These are phyloP conservation scores for Enteromius viviparus DNA, from an alignment of 2,797 vertebrate species.

Conservation along the genomic window DNA sequence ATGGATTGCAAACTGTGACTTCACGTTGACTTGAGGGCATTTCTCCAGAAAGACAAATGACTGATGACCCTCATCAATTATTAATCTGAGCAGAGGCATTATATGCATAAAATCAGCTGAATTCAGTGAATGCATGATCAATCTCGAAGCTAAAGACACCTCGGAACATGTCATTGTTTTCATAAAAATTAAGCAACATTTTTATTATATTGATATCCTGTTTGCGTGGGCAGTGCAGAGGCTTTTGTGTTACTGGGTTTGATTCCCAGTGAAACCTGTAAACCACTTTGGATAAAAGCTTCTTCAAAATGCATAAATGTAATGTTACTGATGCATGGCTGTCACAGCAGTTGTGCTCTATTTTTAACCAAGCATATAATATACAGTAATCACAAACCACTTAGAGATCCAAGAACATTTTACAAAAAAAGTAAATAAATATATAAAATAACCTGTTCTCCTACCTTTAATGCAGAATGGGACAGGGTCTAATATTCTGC, in stretches of 20 bases:
- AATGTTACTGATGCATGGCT: not conserved
- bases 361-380: not conserved
- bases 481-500: constrained; percentile 68
- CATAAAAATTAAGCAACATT: constrained; percentile 41
- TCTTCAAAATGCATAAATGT: not conserved
- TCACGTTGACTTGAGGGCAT: constrained; percentile 41
- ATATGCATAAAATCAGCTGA: constrained; percentile 45
- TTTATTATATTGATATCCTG: constrained; percentile 33
- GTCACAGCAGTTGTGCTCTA: not conserved
- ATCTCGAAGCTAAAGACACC: constrained; percentile 37
- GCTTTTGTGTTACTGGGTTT: constrained; percentile 1
- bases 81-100: constrained; percentile 43
- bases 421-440: not conserved
- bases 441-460: constrained; percentile 42
- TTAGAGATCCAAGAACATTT: constrained; percentile 13
- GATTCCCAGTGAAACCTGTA: not conserved
- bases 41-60: constrained; percentile 40
- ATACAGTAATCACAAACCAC: not conserved
- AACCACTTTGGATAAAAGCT: not conserved
- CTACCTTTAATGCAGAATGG: constrained; percentile 75
- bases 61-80: constrained; percentile 49
- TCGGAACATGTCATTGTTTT: constrained; percentile 42
- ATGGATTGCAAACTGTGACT: not conserved
- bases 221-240: not conserved
- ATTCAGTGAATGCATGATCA: constrained; percentile 35